Conservation (phyloP, 2,113 vertebrate species). For the Glareola pratincola region DNA sequence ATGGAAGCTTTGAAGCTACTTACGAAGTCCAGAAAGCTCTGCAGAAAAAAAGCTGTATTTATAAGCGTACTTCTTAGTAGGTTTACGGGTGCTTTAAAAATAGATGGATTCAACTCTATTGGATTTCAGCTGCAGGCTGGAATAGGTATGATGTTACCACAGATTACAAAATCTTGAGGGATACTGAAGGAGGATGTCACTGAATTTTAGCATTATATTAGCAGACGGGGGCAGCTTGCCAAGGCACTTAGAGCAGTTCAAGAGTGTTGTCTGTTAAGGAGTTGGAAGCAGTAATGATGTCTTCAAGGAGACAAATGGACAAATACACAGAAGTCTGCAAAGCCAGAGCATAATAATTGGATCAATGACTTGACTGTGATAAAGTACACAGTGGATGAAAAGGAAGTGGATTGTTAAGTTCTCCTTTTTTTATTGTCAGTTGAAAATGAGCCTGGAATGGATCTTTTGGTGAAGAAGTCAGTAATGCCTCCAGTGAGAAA, state of each 20-base stretch:
- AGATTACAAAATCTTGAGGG: background rate
- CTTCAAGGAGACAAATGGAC: constrained; percentile 44
- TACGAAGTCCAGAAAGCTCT: background rate
- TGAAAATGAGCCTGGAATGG: constrained; percentile 21
- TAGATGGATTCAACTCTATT: background rate
- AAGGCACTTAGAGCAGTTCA: background rate
- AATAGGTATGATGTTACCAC: background rate
- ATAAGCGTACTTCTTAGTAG: background rate
- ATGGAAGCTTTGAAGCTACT: background rate
- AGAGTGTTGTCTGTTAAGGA: background rate
- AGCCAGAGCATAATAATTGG: constrained; percentile 7
- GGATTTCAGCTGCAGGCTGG: background rate
- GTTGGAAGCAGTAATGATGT: background rate
- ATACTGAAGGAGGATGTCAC: background rate
- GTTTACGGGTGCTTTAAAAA: background rate
- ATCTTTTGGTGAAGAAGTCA: constrained; percentile 11
- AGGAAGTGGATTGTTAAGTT: constrained; percentile 27
- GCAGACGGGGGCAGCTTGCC: background rate
- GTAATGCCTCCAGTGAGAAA: constrained; percentile 17
- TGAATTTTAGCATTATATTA: background rate
- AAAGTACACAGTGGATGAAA: background rate
- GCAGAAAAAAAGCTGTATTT: background rate
- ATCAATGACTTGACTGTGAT: constrained; percentile 41
- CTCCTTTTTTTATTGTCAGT: constrained; percentile 16
- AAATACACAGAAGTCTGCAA: constrained; percentile 31